A percentile compares a stretch with the other conserved stretches of the same genome.
Conservation (phyloP, 2,888 invertebrate genomes). For the Cataglyphis livida region DNA sequence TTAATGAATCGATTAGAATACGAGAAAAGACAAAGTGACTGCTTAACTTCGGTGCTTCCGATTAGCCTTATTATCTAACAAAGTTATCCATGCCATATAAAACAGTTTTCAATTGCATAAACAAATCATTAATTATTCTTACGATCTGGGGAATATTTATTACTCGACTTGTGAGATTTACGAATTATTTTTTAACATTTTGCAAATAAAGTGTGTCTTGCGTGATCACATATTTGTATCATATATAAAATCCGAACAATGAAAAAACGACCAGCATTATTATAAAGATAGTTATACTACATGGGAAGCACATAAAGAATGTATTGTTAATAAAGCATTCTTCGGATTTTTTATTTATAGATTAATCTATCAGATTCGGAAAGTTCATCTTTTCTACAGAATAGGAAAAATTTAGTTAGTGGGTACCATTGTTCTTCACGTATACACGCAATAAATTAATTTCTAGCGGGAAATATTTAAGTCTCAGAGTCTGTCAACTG, state of each 20-base stretch:
- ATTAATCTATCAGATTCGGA: background rate
- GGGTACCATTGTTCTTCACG: background rate
- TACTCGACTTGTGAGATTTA: background rate
- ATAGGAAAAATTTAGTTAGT: background rate
- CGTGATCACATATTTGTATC: no score
- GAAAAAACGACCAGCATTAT: background rate
- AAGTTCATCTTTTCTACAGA: background rate
- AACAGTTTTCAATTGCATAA: background rate
- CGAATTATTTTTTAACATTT: background rate
- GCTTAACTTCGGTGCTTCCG: slow-evolving; percentile 42
- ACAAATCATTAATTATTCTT: background rate
- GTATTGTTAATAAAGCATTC: slow-evolving; percentile 7
- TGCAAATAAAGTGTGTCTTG: background rate
- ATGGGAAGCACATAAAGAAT: slow-evolving; percentile 3
- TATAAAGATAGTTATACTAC: background rate
- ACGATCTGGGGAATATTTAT: background rate
- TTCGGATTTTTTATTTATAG: background rate
- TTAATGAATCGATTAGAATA: slow-evolving; percentile 16
- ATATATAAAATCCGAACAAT: background rate
- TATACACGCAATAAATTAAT: background rate
- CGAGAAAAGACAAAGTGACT: background rate
- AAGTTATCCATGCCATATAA: background rate
- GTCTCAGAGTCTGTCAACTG: background rate
- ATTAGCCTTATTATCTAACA: slow-evolving; percentile 32
- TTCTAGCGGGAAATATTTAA: background rate